Evolutionary conservation across 2,113 vertebrate genomes (phyloP).

Genomic region (Burhinus bistriatus): DNA sequence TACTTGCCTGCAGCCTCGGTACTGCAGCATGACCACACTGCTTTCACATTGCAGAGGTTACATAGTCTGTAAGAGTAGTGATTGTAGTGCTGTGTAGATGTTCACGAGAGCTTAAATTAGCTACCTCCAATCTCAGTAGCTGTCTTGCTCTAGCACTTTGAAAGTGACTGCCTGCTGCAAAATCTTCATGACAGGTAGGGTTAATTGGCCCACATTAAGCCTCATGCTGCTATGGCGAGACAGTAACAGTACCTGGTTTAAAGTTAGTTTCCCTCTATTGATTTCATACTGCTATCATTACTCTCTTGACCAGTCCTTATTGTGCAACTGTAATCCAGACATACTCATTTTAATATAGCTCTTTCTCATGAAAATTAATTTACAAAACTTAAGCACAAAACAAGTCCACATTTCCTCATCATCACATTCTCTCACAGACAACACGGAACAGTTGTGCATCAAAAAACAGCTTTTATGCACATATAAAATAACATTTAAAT

Average conservation of each 20-base stretch:
- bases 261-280: not conserved
- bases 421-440: not conserved
- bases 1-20: not conserved
- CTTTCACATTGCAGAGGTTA: not conserved
- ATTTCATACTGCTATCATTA: not conserved
- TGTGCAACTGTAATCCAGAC: not conserved
- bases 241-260: not conserved
- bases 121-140: not conserved
- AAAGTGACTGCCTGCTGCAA: not conserved
- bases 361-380: not conserved
- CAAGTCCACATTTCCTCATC: not conserved
- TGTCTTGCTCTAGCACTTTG: not conserved
- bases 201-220: not conserved
- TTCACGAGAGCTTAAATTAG: not conserved
- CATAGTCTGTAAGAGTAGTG: accelerated
- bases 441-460: not conserved
- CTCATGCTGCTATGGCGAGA: not conserved
- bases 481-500: not conserved
- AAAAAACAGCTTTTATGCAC: not conserved
- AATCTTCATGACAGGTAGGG: not conserved
- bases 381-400: not conserved
- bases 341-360: not conserved
- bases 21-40: not conserved
- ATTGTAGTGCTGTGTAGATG: not conserved
- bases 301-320: not conserved